Base-by-base conservation (phyloP, 2,113 vertebrate genomes). In the Rhynchomys soricoides region DNA sequence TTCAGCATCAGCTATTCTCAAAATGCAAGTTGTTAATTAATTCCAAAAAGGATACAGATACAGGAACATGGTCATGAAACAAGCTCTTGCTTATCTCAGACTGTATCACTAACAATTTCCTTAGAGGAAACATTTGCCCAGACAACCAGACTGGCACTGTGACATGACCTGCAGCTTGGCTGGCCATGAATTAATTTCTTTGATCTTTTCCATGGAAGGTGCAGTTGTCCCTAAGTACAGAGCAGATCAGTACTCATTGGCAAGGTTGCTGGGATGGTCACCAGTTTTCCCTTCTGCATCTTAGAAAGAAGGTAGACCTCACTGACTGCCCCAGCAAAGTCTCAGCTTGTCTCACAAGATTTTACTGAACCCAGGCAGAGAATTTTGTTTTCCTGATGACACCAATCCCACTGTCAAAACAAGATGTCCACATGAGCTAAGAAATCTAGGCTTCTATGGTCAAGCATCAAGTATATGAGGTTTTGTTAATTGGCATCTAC, bases 1-100 rank as follows among this genome's bases (percentile, higher is more conserved):
- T 73, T 93, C 95, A 97, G 96, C 9, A 64, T 97, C 92, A 90
- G 82, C 92, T 93, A 86, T 98, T 79, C 37, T 40, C 95, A 98
- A 22, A 86, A 97, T 37, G 66, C 66, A 68, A 64, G 66, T 71
- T 82, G 17, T 52, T 71, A 40, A 52, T 21, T 50, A 81, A 89
- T 70, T 59, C n/a, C 37, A 24, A 7, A 37, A 91, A n/a, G 52
- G 15, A 81, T 1, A 55, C 16, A 52, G 7, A 16, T 95, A 52
- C n/a, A 89, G 92, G 89, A 75, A 50, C n/a, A 70, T 91, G 34
- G 81, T 93, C 78, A 11, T 10, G 45, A 96, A 96, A 7, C 48
- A 86, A 96, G 96, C 0, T 93, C 78, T 85, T 90, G 16, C 19
- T 92, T 89, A 73, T 68, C 78, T n/a, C 74, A 89, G 86, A 92